Conservation (phyloP, 2,113 vertebrate species). For the Elanoides forficatus region DNA sequence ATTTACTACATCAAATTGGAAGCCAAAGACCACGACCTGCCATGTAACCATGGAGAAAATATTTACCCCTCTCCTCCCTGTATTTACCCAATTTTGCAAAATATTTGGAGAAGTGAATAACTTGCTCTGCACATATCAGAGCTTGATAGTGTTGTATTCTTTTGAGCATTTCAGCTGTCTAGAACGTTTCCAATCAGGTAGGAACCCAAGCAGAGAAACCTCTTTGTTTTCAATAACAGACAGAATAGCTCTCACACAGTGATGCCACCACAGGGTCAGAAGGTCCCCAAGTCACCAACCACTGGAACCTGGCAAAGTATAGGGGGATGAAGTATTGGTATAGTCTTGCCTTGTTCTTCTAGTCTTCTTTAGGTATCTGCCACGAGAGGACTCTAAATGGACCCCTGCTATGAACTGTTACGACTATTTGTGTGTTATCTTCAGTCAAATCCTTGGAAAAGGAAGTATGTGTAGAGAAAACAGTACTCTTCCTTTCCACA, state of each 20-base stretch:
- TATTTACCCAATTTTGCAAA: conserved; percentile 19
- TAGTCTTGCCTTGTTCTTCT: not conserved
- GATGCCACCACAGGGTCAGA: not conserved
- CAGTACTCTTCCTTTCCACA: not conserved
- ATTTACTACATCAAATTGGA: not conserved
- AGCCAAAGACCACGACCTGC: conserved; percentile 21
- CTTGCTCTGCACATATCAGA: not conserved
- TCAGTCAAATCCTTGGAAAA: not conserved
- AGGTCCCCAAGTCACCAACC: not conserved
- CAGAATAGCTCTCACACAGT: not conserved
- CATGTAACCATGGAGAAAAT: not conserved
- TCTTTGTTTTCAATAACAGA: not conserved
- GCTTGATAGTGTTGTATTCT: not conserved
- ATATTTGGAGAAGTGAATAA: conserved; percentile 18
- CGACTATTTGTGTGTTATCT: not conserved
- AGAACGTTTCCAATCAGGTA: not conserved
- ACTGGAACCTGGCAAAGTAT: not conserved
- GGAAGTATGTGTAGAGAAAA: not conserved
- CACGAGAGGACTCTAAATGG: not conserved
- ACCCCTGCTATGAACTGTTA: not conserved
- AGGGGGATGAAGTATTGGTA: not conserved
- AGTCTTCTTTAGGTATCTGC: not conserved
- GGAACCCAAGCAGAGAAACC: not conserved
- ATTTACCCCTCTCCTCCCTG: conserved; percentile 4
- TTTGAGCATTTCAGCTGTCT: not conserved